Evolutionary conservation across 2,888 invertebrate species (phyloP).

Genomic region (Eupithecia tripunctaria): DNA sequence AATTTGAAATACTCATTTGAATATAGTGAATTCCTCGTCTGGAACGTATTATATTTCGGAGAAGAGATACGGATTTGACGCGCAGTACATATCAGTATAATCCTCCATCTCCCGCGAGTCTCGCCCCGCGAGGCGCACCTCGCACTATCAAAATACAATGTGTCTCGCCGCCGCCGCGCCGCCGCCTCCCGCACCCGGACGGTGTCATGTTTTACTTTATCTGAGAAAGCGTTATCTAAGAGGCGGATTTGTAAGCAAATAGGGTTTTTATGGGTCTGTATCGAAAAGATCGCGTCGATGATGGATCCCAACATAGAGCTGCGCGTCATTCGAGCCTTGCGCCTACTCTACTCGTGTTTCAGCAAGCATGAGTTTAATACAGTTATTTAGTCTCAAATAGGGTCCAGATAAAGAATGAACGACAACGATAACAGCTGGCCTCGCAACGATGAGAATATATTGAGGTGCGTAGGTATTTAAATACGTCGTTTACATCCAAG

Average conservation of each 20-base stretch:
- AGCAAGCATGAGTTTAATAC: too few species aligned
- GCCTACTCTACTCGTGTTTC: neutral
- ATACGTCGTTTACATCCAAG: slow-evolving; percentile 6
- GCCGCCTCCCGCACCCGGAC: slow-evolving; percentile 13
- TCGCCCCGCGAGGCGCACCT: slow-evolving; percentile 19
- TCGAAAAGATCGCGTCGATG: slow-evolving; percentile 28
- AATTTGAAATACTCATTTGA: too few species aligned
- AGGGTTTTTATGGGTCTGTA: slow-evolving; percentile 37
- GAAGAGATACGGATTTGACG: slow-evolving; percentile 18
- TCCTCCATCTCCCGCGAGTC: slow-evolving; percentile 24
- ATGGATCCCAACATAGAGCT: slow-evolving; percentile 6
- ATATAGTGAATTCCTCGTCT: neutral
- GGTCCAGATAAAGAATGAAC: too few species aligned
- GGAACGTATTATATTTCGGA: neutral
- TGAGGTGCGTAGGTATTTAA: neutral
- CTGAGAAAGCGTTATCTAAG: slow-evolving; percentile 39
- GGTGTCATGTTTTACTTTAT: slow-evolving; percentile 37
- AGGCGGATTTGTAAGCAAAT: slow-evolving; percentile 44
- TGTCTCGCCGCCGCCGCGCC: slow-evolving; percentile 22
- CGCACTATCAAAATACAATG: slow-evolving; percentile 41
- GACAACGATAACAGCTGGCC: neutral
- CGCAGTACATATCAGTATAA: slow-evolving; percentile 36
- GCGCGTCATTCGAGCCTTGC: neutral
- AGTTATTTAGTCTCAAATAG: too few species aligned
- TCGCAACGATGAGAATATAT: neutral